Evolutionary conservation across 2,888 invertebrate species (phyloP).

Genomic region (Orthosia gracilis): DNA sequence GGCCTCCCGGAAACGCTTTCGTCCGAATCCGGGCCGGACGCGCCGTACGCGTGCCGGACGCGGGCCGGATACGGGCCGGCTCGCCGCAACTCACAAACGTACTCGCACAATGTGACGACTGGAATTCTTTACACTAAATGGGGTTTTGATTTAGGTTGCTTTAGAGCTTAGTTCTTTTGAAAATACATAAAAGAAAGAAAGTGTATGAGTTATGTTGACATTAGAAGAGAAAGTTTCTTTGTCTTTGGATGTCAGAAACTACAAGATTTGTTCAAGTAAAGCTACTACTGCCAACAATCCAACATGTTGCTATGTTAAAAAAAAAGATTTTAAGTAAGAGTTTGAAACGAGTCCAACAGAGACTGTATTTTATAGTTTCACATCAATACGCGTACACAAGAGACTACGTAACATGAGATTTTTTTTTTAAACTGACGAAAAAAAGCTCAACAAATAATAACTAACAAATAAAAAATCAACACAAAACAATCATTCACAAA

Average conservation of each 20-base stretch:
- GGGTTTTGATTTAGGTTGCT: conserved; percentile 33
- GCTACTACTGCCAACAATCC: neutral
- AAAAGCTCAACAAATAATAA: neutral
- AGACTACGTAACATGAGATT: neutral
- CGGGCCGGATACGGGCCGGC: conserved; percentile 51
- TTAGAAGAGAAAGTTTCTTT: neutral
- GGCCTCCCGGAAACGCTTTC: conserved; percentile 72
- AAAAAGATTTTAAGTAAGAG: neutral
- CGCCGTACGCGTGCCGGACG: conserved; percentile 61
- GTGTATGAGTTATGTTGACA: conserved; percentile 3
- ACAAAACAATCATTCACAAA: conserved; percentile 5
- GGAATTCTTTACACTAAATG: conserved; percentile 39
- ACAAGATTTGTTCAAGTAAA: too few species aligned
- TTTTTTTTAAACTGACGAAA: neutral
- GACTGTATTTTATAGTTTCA: neutral
- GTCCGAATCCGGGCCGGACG: conserved; percentile 73
- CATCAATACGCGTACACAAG: neutral
- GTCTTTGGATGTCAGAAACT: neutral
- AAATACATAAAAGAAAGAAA: conserved; percentile 16
- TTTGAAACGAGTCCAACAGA: neutral
- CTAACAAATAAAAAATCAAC: neutral
- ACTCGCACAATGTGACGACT: conserved; percentile 44
- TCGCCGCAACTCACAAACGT: conserved; percentile 56
- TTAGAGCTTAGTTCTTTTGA: conserved; percentile 8
- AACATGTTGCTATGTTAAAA: neutral